These are phyloP conservation scores for Galleria mellonella DNA, from an alignment of 1,140 invertebrate species.

Conservation along the genomic window DNA sequence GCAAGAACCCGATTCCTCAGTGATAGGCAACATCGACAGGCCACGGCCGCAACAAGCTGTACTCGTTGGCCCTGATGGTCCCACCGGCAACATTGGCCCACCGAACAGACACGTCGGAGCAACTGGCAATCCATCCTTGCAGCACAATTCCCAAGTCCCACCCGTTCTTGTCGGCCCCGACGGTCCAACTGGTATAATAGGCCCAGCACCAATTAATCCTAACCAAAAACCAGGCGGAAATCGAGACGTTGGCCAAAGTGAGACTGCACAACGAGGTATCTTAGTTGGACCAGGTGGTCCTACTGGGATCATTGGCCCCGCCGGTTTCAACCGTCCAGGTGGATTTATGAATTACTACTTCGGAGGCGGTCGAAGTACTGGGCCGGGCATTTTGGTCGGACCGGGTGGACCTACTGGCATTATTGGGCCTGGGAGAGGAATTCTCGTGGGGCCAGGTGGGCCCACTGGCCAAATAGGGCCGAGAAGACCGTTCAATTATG, in stretches of 20 bases:
- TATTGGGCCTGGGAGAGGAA: constrained; percentile 38
- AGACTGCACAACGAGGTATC: constrained; percentile 44
- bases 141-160: too few relatives aligned
- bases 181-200: constrained; percentile 69
- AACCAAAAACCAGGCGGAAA: constrained; percentile 32
- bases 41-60: background rate
- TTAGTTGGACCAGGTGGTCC: constrained; percentile 75
- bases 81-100: constrained; percentile 25
- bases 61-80: constrained; percentile 11
- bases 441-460: constrained; percentile 48
- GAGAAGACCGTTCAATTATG: constrained; percentile 29
- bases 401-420: constrained; percentile 76
- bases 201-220: constrained; percentile 17
- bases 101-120: background rate
- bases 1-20: constrained; percentile 11
- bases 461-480: constrained; percentile 71
- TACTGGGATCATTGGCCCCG: constrained; percentile 65
- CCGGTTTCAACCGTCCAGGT: constrained; percentile 1
- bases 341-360: constrained; percentile 36
- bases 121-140: too few relatives aligned
- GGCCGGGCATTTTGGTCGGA: constrained; percentile 55
- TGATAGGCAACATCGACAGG: constrained; percentile 16
- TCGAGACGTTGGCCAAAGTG: constrained; percentile 18
- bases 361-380: constrained; percentile 3
- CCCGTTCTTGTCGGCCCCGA: constrained; percentile 73